These are phyloP conservation scores for Hyles lineata DNA, from an alignment of 2,888 invertebrate genomes.

Conservation along the genomic window DNA sequence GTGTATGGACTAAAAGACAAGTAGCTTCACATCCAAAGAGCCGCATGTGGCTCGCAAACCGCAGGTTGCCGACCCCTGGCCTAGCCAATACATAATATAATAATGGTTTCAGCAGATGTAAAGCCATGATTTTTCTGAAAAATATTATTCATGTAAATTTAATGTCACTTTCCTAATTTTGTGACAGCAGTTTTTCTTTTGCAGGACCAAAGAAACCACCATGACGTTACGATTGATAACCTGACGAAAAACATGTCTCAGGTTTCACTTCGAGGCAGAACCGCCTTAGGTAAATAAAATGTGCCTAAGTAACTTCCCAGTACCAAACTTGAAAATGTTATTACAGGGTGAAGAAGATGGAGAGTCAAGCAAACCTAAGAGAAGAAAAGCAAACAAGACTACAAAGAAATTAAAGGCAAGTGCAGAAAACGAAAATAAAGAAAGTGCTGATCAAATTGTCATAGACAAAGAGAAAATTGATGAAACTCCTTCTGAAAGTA, in stretches of 20 bases:
- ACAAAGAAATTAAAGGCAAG: slow-evolving; percentile 38
- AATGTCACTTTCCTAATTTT: background rate
- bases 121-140: no score
- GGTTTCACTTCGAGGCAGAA: slow-evolving; percentile 79
- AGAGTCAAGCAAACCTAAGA: slow-evolving; percentile 57
- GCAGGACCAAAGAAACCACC: slow-evolving; percentile 63
- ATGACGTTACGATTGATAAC: slow-evolving; percentile 71
- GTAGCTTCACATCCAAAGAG: no score
- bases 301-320: slow-evolving; percentile 61
- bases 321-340: slow-evolving; percentile 77
- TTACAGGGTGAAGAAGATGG: slow-evolving; percentile 75
- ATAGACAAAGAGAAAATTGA: no score
- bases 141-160: no score
- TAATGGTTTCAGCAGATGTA: no score
- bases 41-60: no score
- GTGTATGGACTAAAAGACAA: no score
- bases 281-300: slow-evolving; percentile 82
- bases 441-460: background rate
- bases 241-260: slow-evolving; percentile 80
- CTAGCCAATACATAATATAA: no score
- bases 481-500: no score
- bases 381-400: slow-evolving; percentile 52
- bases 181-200: slow-evolving; percentile 46
- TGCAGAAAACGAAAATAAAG: background rate
- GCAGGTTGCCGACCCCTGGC: no score